Percentiles rank a stretch among this genome's conserved stretches.
These are phyloP conservation scores for Neoitamus cyanurus DNA, from an alignment of 2,888 invertebrate species.

Conservation along the genomic window DNA sequence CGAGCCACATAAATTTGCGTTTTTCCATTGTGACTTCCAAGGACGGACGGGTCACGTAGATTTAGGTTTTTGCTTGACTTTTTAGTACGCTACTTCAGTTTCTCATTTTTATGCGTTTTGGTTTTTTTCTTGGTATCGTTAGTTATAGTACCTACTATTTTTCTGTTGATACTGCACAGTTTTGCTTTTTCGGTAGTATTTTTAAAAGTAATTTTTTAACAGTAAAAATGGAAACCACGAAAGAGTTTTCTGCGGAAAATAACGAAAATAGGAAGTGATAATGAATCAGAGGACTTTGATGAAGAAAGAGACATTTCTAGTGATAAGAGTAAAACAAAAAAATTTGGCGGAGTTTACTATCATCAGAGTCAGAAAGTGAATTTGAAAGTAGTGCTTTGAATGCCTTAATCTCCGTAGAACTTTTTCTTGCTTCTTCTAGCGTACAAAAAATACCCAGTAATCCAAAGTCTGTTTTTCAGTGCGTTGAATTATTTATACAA, in stretches of 20 bases:
- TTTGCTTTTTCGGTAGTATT: conserved; percentile 1
- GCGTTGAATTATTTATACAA: neutral
- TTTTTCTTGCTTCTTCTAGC: too few species aligned
- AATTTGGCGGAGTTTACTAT: neutral
- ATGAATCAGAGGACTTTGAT: too few species aligned
- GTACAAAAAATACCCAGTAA: too few species aligned
- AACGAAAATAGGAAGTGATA: neutral
- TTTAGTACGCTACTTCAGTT: neutral
- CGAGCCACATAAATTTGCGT: neutral
- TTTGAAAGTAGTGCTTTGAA: too few species aligned
- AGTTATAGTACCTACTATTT: neutral
- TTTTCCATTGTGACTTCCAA: neutral
- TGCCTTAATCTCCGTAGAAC: too few species aligned
- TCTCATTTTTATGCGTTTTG: neutral
- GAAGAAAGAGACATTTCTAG: neutral
- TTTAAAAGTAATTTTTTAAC: neutral
- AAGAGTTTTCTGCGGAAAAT: neutral
- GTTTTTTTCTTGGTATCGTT: neutral
- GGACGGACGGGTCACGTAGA: conserved; percentile 6
- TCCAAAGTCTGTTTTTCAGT: neutral
- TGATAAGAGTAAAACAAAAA: neutral
- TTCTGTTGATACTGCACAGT: neutral
- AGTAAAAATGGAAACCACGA: neutral
- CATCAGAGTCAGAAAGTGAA: too few species aligned
- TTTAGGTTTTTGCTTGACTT: neutral